Evolutionary conservation across 2,113 vertebrate genomes (phyloP).

Genomic region (Oenanthe melanoleuca): DNA sequence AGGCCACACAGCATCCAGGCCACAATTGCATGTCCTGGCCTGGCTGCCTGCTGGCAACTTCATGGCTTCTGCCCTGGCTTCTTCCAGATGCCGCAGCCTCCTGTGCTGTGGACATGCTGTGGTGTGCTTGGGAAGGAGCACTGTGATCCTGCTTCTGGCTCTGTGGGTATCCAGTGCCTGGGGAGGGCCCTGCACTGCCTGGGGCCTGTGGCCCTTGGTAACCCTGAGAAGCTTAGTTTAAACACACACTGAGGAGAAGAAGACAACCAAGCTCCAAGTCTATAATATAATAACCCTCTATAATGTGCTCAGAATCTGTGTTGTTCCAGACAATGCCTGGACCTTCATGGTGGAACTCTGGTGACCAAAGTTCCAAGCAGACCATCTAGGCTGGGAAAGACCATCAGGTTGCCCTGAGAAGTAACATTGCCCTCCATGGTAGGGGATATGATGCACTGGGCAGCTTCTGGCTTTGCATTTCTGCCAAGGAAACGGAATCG

Average conservation of each 20-base stretch:
- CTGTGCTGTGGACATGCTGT: rapidly evolving
- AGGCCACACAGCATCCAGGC: background rate
- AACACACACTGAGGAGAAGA: background rate
- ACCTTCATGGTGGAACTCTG: background rate
- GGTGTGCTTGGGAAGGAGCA: background rate
- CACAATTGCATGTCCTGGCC: background rate
- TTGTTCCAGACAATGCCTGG: background rate
- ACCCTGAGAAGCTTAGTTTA: background rate
- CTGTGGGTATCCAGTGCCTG: background rate
- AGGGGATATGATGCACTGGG: background rate
- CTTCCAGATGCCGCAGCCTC: background rate
- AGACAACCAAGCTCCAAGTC: background rate
- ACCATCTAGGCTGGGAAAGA: background rate
- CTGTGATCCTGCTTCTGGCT: background rate
- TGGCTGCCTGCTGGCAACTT: background rate
- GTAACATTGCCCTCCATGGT: background rate
- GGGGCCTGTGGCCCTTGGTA: background rate
- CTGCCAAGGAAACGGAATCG: background rate
- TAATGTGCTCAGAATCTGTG: background rate
- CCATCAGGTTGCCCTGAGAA: background rate
- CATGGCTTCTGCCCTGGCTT: background rate
- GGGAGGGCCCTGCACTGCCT: background rate
- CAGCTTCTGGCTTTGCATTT: background rate
- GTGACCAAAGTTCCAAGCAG: background rate
- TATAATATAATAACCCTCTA: background rate